These are phyloP conservation scores for Psylliodes chrysocephalus DNA, from an alignment of 2,888 invertebrate species.

Conservation along the genomic window DNA sequence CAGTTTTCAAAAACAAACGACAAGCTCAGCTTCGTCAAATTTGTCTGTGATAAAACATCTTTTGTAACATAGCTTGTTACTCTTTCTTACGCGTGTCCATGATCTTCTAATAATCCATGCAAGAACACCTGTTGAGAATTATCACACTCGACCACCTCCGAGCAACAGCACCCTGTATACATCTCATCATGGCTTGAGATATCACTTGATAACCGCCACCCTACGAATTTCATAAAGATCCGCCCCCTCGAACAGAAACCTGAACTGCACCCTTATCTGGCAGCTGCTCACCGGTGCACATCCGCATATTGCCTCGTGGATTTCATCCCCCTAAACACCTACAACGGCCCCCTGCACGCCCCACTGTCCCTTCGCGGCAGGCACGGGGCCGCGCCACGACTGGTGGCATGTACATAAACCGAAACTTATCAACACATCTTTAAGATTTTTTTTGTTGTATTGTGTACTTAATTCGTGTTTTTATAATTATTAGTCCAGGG, in stretches of 20 bases:
- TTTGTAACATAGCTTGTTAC: too few species aligned
- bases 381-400: slow-evolving; percentile 27
- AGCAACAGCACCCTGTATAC: slow-evolving; percentile 15
- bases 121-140: slow-evolving; percentile 21
- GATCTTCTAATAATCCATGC: slow-evolving; percentile 2
- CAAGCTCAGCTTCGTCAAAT: too few species aligned
- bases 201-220: slow-evolving; percentile 38
- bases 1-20: too few species aligned
- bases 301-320: slow-evolving; percentile 46
- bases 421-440: slow-evolving; percentile 51
- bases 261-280: slow-evolving; percentile 45
- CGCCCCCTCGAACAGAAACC: slow-evolving; percentile 45
- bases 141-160: neutral
- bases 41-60: too few species aligned
- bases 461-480: slow-evolving; percentile 35
- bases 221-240: slow-evolving; percentile 32
- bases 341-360: slow-evolving; percentile 35
- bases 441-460: slow-evolving; percentile 41
- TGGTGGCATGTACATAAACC: slow-evolving; percentile 42
- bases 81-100: too few species aligned
- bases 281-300: slow-evolving; percentile 51
- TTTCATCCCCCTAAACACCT: slow-evolving; percentile 49
- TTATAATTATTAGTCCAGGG: neutral
- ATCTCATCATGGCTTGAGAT: slow-evolving; percentile 30
- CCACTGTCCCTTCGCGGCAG: slow-evolving; percentile 27